phyloP scores from a whole-genome alignment of 2,113 vertebrate species.

The Lasiurus cinereus region DNA sequence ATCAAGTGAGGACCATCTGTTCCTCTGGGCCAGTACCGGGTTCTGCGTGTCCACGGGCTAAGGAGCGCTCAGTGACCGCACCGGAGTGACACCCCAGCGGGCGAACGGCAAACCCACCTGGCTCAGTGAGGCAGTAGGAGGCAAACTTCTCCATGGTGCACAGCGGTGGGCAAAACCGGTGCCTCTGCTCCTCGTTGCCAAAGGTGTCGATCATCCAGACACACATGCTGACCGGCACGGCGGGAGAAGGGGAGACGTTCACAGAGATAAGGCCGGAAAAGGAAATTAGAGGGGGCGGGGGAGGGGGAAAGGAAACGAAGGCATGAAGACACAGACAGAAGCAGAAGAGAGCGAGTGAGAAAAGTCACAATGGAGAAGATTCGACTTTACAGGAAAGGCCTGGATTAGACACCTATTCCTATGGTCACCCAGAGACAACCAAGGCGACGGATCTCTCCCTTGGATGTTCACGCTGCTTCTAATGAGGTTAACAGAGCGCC shows the following conservation, averaged over 20 bases:
- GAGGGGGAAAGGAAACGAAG: background rate
- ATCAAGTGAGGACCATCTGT: background rate
- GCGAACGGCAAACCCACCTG: slow-evolving; percentile 89
- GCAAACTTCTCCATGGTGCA: slow-evolving; percentile 97
- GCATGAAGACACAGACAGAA: background rate
- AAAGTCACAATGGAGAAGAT: background rate
- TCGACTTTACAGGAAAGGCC: background rate
- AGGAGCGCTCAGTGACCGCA: background rate
- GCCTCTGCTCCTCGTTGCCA: slow-evolving; percentile 93
- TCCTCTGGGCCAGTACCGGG: background rate
- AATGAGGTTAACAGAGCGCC: background rate
- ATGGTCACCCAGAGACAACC: background rate
- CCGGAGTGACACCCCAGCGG: accelerated
- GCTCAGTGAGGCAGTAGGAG: slow-evolving; percentile 98
- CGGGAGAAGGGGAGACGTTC: slow-evolving; percentile 46
- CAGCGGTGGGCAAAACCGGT: slow-evolving; percentile 92
- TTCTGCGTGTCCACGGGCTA: accelerated
- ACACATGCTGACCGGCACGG: slow-evolving; percentile 92
- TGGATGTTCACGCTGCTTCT: background rate
- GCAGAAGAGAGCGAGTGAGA: background rate
- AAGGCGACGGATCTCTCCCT: background rate
- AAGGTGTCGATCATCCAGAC: slow-evolving; percentile 98
- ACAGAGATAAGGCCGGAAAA: background rate
- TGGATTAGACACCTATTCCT: background rate
- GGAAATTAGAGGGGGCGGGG: background rate